Base-by-base conservation (phyloP, 2,113 vertebrate species). In the Dipodomys spectabilis region DNA sequence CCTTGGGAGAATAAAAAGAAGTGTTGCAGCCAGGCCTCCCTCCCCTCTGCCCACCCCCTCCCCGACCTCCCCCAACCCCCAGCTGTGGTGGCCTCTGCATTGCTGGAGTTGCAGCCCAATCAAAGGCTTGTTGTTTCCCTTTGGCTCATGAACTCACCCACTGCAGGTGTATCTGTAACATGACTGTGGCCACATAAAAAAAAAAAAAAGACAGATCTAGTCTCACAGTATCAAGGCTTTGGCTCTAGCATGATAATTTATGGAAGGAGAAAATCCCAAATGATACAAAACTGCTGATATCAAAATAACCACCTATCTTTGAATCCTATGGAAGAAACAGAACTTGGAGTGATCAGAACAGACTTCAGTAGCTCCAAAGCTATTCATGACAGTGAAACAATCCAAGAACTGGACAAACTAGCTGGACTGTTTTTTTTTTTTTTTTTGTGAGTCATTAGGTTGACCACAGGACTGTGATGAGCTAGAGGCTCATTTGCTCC, bases 341-440 rank as follows among this genome's bases (percentile, higher is more conserved):
- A 90, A 65, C 16, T 67, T 78, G 3, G 28, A 67, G 57, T 68
- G 72, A 83, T 71, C 35, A 84, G 71, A 78, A 67, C 77, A 91
- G 64, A 49, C 65, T 84, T 69, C 8, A 49, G 79, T 15, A 90
- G 85, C 74, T 92, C 73, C 28, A 82, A 62, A 87, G 32, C 30
- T 91, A 45, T 72, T 82, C 53, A 75, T 32, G 64, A 65, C 60
- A 9, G 32, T 88, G 62, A 57, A 92, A 27, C 32, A 88, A 71
- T 64, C 35, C 28, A 23, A 45, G 82, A 95, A 92, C 97, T 86
- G 89, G 95, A 30, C 82, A 11, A 69, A 93, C 95, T 0, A 71
- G 95, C 62, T 88, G 28, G 62, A 16, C 77, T 30, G 62, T 93
- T 96, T 69, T 60, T 67, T 32, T 4, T 95, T 93, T 96, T 94